A percentile compares a stretch with the other conserved stretches of the same genome.
phyloP scores from a whole-genome alignment of 2,888 invertebrate species.

The Campopleginae sp. region DNA sequence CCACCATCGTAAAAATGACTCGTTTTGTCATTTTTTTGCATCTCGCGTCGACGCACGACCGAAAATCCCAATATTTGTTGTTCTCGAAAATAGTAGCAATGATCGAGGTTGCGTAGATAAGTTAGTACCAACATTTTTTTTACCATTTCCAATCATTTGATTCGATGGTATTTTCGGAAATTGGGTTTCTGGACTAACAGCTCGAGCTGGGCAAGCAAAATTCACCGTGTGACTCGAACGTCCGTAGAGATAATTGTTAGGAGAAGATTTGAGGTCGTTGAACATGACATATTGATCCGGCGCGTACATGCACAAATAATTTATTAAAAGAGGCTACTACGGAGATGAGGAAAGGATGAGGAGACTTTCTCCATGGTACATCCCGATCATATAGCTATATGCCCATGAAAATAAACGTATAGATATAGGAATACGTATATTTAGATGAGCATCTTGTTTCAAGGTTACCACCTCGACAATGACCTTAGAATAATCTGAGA shows the following conservation, averaged over 20 bases:
- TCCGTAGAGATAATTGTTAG: not conserved
- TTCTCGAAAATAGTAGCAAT: too few species aligned
- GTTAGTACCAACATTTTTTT: too few species aligned
- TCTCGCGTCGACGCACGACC: too few species aligned
- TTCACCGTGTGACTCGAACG: too few species aligned
- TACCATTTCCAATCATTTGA: too few species aligned
- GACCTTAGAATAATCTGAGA: slow-evolving; percentile 26
- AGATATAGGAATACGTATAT: not conserved
- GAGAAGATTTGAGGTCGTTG: not conserved
- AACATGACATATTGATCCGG: not conserved
- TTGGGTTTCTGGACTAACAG: too few species aligned
- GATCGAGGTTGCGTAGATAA: too few species aligned
- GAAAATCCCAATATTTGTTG: too few species aligned
- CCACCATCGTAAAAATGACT: too few species aligned
- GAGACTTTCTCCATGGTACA: not conserved
- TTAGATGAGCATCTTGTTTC: slow-evolving; percentile 43
- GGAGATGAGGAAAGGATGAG: not conserved
- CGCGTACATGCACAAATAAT: not conserved
- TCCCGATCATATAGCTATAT: not conserved
- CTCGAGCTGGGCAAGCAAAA: too few species aligned
- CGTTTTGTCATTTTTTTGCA: too few species aligned
- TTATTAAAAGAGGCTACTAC: not conserved
- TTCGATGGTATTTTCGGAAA: too few species aligned
- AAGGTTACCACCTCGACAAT: slow-evolving; percentile 56
- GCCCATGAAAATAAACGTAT: not conserved